These are phyloP conservation scores for Aleiodes sp. DNA, from an alignment of 1,140 invertebrate species.

Conservation along the genomic window DNA sequence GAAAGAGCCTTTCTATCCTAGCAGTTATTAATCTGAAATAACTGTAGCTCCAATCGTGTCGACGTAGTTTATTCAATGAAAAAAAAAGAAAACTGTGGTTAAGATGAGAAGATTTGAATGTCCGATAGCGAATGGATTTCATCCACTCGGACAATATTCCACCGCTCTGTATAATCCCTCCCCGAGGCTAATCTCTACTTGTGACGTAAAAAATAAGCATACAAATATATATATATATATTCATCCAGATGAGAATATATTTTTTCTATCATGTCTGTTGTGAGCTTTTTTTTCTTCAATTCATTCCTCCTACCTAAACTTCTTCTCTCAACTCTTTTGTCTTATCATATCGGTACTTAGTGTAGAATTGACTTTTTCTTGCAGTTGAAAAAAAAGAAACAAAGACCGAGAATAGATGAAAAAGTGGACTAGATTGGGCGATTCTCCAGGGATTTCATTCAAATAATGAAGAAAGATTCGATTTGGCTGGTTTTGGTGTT, in stretches of 20 bases:
- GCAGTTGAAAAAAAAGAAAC: not conserved
- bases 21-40: too few species aligned
- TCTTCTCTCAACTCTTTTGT: not conserved
- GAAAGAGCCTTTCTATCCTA: too few species aligned
- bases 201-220: not conserved
- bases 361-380: not conserved
- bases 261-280: not conserved
- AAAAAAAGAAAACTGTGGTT: conserved; percentile 4
- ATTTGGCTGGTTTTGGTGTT: conserved; percentile 27
- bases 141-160: not conserved
- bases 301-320: not conserved
- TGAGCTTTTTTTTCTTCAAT: not conserved
- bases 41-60: too few species aligned
- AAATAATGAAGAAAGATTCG: conserved; percentile 31
- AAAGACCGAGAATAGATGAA: not conserved
- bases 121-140: not conserved
- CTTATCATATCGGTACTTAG: not conserved
- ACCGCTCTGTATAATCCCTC: not conserved
- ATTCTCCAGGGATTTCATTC: conserved; percentile 32
- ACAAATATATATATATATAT: not conserved
- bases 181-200: not conserved
- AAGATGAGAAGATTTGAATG: not conserved
- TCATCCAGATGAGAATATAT: not conserved
- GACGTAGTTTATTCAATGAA: conserved; percentile 7
- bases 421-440: conserved; percentile 10